These are phyloP conservation scores for Chrysolina americana DNA, from an alignment of 2,888 invertebrate species.

Conservation along the genomic window DNA sequence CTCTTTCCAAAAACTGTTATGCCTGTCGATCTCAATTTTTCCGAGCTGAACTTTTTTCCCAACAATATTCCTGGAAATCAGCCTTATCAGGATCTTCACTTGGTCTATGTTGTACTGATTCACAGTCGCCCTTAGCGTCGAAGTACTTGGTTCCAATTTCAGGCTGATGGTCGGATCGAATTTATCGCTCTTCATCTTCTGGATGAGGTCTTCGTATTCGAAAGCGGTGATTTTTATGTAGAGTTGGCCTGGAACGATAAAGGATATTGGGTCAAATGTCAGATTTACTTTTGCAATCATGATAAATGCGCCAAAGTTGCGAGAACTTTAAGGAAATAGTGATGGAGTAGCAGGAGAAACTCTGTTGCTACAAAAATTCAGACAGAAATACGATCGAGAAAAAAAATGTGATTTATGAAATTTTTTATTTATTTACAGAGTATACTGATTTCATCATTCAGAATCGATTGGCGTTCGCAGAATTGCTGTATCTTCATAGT, in stretches of 20 bases:
- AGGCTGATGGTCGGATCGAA: conserved; percentile 84
- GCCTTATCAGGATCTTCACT: conserved; percentile 77
- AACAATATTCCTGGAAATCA: conserved; percentile 78
- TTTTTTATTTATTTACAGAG: too few relatives aligned
- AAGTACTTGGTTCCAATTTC: conserved; percentile 79
- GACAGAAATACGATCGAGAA: too few relatives aligned
- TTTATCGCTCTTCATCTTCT: conserved; percentile 79
- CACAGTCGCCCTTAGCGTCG: conserved; percentile 76
- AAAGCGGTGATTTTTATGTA: conserved; percentile 85
- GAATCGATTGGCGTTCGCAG: too few relatives aligned
- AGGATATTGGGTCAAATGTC: neutral
- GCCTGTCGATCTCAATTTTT: conserved; percentile 77
- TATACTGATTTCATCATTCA: too few relatives aligned
- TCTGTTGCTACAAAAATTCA: too few relatives aligned
- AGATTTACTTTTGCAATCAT: too few relatives aligned
- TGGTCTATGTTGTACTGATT: conserved; percentile 76
- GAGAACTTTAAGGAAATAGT: too few relatives aligned
- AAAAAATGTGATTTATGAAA: too few relatives aligned
- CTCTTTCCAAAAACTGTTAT: conserved; percentile 77
- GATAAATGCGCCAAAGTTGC: too few relatives aligned
- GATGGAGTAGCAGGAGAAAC: too few relatives aligned
- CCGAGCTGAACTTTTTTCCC: conserved; percentile 80
- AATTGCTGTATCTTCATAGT: too few relatives aligned
- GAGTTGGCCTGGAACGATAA: conserved; percentile 74
- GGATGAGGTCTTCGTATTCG: conserved; percentile 74